A percentile compares a stretch with the other conserved stretches of the same genome.
Evolutionary conservation across 2,113 vertebrate species (phyloP).

Genomic region (Calypte anna): DNA sequence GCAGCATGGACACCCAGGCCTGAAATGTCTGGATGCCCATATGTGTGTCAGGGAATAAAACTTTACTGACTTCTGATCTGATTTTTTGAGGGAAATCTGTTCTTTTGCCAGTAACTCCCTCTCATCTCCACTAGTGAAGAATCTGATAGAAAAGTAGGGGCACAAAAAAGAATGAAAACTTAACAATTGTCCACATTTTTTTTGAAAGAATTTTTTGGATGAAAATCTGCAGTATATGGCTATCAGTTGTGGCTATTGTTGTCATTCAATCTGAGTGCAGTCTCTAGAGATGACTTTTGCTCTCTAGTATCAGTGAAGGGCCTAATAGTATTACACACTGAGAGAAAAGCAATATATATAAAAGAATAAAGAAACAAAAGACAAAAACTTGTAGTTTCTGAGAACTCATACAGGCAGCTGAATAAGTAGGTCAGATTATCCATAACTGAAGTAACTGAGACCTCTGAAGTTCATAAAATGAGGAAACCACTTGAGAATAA

Average conservation of each 20-base stretch:
- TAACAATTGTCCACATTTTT: neutral
- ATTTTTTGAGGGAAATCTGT: neutral
- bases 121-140: neutral
- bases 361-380: neutral
- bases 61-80: neutral
- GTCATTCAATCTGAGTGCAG: neutral
- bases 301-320: neutral
- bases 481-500: slow-evolving; percentile 12
- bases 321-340: neutral
- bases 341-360: neutral
- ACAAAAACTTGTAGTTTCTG: neutral
- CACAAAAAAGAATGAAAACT: neutral
- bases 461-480: slow-evolving; percentile 21
- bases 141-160: neutral
- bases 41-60: neutral
- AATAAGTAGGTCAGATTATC: slow-evolving; percentile 11
- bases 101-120: neutral
- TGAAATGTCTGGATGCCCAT: neutral
- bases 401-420: neutral
- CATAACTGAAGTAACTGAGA: neutral
- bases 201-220: neutral
- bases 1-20: neutral
- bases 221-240: neutral
- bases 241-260: neutral
- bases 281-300: neutral